These are phyloP conservation scores for Pelusios castaneus DNA, from an alignment of 2,113 vertebrate genomes.

Conservation along the genomic window DNA sequence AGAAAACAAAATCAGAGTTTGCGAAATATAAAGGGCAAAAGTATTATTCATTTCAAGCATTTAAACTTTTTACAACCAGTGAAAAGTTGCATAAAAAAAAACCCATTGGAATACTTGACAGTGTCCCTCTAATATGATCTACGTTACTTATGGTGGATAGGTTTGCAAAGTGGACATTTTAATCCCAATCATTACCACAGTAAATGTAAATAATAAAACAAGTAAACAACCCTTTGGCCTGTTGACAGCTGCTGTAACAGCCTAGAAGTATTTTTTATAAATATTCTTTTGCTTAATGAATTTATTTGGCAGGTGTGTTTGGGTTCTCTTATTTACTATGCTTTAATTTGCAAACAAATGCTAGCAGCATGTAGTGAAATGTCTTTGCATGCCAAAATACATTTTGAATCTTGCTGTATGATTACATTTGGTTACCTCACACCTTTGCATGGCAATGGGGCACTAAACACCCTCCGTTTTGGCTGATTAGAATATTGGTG, in stretches of 20 bases:
- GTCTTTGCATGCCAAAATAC: background rate
- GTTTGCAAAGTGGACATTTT: background rate
- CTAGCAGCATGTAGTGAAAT: background rate
- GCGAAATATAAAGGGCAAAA: background rate
- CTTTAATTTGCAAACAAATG: background rate
- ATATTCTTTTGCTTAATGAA: background rate
- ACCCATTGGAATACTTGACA: background rate
- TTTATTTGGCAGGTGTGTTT: background rate
- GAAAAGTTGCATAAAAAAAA: background rate
- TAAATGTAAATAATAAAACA: background rate
- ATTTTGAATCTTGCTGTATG: background rate
- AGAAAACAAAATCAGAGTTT: background rate
- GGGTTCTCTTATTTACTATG: background rate
- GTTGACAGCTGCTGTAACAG: background rate
- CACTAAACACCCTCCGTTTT: background rate
- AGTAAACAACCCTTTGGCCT: background rate
- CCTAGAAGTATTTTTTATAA: background rate
- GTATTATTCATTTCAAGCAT: background rate
- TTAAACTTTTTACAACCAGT: background rate
- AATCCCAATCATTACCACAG: background rate
- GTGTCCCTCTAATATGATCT: background rate
- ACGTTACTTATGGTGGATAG: background rate
- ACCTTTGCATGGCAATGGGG: background rate
- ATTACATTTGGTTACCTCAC: background rate
- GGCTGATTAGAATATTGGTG: background rate